These are phyloP conservation scores for Lasioglossum baleicum DNA, from an alignment of 1,140 invertebrate species.

Conservation along the genomic window DNA sequence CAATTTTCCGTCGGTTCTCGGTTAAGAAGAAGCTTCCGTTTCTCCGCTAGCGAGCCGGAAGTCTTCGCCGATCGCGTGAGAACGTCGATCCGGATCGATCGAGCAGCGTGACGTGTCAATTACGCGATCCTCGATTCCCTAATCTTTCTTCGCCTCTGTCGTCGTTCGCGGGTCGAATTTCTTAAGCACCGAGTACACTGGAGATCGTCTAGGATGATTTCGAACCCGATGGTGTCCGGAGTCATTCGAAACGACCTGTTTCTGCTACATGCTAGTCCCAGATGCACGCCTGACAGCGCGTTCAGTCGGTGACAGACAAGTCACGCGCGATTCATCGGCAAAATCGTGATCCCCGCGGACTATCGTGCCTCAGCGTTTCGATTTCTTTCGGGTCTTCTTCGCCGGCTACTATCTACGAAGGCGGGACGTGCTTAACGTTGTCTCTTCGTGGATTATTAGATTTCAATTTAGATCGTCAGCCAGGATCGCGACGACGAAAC, in stretches of 20 bases:
- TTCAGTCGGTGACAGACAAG: neutral
- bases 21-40: slow-evolving; percentile 4
- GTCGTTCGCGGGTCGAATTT: slow-evolving; percentile 30
- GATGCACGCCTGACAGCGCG: slow-evolving; percentile 51
- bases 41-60: neutral
- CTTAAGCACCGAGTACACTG: slow-evolving; percentile 39
- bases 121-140: neutral
- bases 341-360: too few relatives aligned
- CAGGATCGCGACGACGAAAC: slow-evolving; percentile 6
- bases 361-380: too few relatives aligned
- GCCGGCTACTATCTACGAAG: neutral
- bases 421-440: slow-evolving; percentile 6
- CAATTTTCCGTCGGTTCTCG: slow-evolving; percentile 42
- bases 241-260: slow-evolving; percentile 49
- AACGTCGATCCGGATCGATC: neutral
- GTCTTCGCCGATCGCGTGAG: neutral
- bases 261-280: slow-evolving; percentile 62
- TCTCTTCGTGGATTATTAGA: slow-evolving; percentile 27
- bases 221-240: slow-evolving; percentile 16
- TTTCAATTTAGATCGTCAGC: slow-evolving; percentile 25
- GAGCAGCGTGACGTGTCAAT: neutral
- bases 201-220: slow-evolving; percentile 44
- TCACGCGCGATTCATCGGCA: too few relatives aligned
- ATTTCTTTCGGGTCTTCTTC: too few relatives aligned
- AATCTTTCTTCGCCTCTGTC: slow-evolving; percentile 13